Evolutionary conservation across 2,113 vertebrate genomes (phyloP), one percentile per base, ranked within the genome.

Genomic region (Lontra canadensis): DNA sequence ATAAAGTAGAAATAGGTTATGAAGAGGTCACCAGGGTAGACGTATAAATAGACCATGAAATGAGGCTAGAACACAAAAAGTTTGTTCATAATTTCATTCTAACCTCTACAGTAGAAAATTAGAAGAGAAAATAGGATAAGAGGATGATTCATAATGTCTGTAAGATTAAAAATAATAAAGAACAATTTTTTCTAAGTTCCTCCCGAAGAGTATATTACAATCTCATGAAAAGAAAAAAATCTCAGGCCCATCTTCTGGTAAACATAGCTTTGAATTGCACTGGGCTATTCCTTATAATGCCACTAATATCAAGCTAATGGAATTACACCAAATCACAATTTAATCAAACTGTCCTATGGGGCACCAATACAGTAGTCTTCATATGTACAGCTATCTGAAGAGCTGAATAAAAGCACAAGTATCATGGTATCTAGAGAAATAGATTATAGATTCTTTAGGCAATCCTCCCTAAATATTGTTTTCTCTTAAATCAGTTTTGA

Each of bases 401-500:
- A 81, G 6, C 14, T 79, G 31, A 93, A 80, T 80, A 95, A 74
- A 93, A 5, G 1, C 4, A n/a, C 25, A 29, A 1, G 4, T 57
- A 36, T 67, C 29, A 52, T 39, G 39, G 2, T 69, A 67, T 14
- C 59, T 88, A 76, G 21, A 92, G 49, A 94, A 96, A 91, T 47
- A 67, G 55, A 90, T 18, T 42, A 10, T 3, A 88, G 49, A 73
- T 79, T 73, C 10, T 90, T 90, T 25, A 65, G 42, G 2, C 6
- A 91, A 61, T 94, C 7, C 7, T 96, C 47, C 21, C 4, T 85
- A 82, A 92, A 69, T 52, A 52, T 49, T 94, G 29, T 81, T 86
- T 95, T 67, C 20, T 95, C 13, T 31, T 83, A 93, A 89, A 13
- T 4, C 21, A 88, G 52, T 94, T 97, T 71, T 69, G 23, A 69